These are phyloP conservation scores for Amiota mariae DNA, from an alignment of 2,888 invertebrate species.

Conservation along the genomic window DNA sequence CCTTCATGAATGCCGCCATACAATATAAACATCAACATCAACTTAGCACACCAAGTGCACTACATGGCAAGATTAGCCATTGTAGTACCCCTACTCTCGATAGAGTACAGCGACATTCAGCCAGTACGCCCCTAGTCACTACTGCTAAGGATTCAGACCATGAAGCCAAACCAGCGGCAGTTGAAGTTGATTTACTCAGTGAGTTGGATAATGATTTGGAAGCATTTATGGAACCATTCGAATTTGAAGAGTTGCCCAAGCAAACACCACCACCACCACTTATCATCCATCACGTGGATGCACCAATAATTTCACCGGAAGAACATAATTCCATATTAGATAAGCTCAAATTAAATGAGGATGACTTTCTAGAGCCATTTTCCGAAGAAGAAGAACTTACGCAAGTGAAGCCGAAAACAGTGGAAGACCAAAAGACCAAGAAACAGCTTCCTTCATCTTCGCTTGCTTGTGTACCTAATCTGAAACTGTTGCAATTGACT, in stretches of 20 bases:
- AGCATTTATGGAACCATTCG: conserved; percentile 39
- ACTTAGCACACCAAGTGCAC: background rate
- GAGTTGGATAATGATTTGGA: conserved; percentile 46
- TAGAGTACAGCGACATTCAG: background rate
- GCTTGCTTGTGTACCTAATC: too few species aligned
- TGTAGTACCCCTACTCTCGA: background rate
- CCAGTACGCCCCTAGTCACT: background rate
- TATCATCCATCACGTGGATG: conserved; percentile 15
- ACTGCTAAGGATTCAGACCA: background rate
- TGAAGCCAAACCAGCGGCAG: background rate
- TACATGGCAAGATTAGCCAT: background rate
- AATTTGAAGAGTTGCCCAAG: background rate
- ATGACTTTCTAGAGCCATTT: conserved; percentile 75
- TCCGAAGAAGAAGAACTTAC: conserved; percentile 66
- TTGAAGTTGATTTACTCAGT: conserved; percentile 28
- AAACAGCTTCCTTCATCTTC: conserved; percentile 13
- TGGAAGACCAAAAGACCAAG: conserved; percentile 12
- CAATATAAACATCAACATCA: too few species aligned
- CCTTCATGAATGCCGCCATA: too few species aligned
- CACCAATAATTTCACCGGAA: conserved; percentile 6
- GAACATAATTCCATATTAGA: conserved; percentile 35
- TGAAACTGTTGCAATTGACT: background rate
- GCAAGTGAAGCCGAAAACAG: background rate
- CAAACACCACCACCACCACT: conserved; percentile 28
- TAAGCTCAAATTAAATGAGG: conserved; percentile 71